Evolutionary conservation across 1,140 invertebrate genomes (phyloP).

Genomic region (Sycophaga agraensis): DNA sequence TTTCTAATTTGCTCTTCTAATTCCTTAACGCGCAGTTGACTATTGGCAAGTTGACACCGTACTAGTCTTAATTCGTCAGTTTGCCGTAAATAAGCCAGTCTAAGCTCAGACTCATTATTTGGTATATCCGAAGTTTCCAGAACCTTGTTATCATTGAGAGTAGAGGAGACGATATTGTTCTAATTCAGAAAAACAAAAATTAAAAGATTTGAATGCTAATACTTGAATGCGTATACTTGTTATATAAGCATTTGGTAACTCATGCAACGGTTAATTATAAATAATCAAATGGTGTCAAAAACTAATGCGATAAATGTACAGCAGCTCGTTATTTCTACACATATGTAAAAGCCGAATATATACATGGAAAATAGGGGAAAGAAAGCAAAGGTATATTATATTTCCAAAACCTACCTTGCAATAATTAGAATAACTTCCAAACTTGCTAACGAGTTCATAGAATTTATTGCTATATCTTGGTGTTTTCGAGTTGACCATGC

Average conservation of each 20-base stretch:
- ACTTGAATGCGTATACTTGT: no score
- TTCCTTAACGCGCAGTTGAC: conserved; percentile 75
- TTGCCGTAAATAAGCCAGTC: conserved; percentile 72
- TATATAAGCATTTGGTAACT: no score
- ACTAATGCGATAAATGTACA: no score
- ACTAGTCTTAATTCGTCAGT: conserved; percentile 76
- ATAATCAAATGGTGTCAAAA: no score
- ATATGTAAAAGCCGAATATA: no score
- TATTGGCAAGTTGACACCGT: conserved; percentile 72
- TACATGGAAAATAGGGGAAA: conserved; percentile 30
- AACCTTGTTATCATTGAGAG: conserved; percentile 49
- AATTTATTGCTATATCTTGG: conserved; percentile 49
- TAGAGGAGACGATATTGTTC: conserved; percentile 42
- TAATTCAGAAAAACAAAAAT: no score
- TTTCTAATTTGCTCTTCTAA: conserved; percentile 72
- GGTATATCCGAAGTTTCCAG: conserved; percentile 48
- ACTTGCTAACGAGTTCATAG: conserved; percentile 51
- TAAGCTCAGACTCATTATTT: conserved; percentile 63
- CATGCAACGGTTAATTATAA: no score
- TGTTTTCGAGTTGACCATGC: conserved; percentile 49
- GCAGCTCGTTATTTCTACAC: no score
- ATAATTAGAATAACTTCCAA: conserved; percentile 42
- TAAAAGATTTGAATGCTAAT: no score
- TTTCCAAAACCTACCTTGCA: conserved; percentile 38
- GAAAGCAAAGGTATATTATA: conserved; percentile 28